A percentile compares a stretch with the other conserved stretches of the same genome.
Evolutionary conservation across 2,797 vertebrate species (phyloP).

Genomic region (Emys orbicularis): DNA sequence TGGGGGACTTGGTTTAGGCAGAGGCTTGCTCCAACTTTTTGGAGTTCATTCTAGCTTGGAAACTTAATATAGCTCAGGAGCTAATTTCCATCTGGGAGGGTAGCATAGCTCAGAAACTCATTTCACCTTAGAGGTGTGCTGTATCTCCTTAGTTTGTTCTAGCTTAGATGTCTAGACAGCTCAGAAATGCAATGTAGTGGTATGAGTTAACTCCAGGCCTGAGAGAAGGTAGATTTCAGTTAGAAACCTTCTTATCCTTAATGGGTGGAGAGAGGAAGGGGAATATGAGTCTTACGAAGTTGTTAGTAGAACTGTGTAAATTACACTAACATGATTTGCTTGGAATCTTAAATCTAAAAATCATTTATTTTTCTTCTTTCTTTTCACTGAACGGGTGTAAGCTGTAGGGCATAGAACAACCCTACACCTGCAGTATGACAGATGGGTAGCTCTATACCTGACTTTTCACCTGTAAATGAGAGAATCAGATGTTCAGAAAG

Average conservation of each 20-base stretch:
- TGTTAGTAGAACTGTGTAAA: neutral
- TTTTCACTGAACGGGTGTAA: neutral
- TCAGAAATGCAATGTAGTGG: neutral
- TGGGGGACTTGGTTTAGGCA: neutral
- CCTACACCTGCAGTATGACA: neutral
- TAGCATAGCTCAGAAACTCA: neutral
- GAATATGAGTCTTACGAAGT: neutral
- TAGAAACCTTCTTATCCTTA: neutral
- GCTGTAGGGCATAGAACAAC: neutral
- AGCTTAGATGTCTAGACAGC: neutral
- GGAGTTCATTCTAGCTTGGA: neutral
- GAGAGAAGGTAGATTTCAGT: neutral
- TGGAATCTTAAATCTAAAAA: neutral
- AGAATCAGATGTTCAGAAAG: neutral
- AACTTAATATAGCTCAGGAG: neutral
- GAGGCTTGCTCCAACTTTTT: neutral
- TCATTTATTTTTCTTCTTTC: neutral
- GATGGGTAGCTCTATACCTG: neutral
- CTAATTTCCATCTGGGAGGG: neutral
- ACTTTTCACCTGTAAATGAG: neutral
- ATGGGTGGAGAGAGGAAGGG: neutral
- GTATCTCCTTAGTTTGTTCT: neutral
- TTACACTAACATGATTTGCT: neutral
- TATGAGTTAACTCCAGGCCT: neutral
- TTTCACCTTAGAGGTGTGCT: neutral